Conservation (phyloP, 1,140 invertebrate species). For the Holotrichia oblita region DNA sequence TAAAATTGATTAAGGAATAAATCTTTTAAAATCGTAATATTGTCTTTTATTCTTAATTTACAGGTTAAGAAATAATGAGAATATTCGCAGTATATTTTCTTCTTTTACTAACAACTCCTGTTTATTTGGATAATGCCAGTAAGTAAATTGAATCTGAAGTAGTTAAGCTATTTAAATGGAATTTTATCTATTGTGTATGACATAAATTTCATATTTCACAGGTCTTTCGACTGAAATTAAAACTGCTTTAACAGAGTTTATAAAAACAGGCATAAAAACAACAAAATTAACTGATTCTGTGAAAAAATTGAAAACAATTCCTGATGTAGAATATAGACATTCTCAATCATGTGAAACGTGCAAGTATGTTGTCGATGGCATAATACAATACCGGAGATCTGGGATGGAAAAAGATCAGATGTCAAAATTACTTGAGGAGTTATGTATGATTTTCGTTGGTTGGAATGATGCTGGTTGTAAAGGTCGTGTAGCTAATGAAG, state of each 20-base stretch:
- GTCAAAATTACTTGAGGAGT: not conserved
- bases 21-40: not conserved
- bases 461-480: not conserved
- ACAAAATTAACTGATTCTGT: not conserved
- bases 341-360: slow-evolving; percentile 17
- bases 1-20: not conserved
- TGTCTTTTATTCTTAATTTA: not conserved
- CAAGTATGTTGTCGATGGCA: slow-evolving; percentile 22
- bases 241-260: not conserved
- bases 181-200: not conserved
- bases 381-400: slow-evolving; percentile 7
- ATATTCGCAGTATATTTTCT: not conserved
- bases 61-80: slow-evolving; percentile 12
- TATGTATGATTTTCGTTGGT: not conserved
- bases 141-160: not conserved
- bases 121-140: not conserved
- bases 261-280: slow-evolving; percentile 1
- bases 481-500: not conserved
- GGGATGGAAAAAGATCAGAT: slow-evolving; percentile 12
- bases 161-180: too few relatives aligned
- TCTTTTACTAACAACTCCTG: slow-evolving; percentile 1
- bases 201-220: not conserved
- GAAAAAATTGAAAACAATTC: not conserved
- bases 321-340: not conserved
- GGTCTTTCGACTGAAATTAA: not conserved